These are phyloP conservation scores for Acanthurus lineatus DNA, from an alignment of 2,797 vertebrate genomes.

Conservation along the genomic window DNA sequence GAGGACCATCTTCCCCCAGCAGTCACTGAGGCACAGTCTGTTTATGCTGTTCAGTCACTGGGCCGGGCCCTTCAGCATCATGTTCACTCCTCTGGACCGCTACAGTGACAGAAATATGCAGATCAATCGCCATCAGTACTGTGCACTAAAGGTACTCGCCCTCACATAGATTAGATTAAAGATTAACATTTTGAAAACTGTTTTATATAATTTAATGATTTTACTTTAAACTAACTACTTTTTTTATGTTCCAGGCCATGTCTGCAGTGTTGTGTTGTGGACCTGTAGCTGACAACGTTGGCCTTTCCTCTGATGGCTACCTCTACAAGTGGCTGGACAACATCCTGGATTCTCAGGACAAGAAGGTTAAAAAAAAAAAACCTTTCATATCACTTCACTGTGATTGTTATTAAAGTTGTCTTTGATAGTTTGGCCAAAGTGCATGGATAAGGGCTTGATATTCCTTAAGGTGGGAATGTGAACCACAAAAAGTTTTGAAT, in stretches of 20 bases:
- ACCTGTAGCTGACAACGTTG: constrained; percentile 98
- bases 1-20: constrained; percentile 97
- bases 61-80: constrained; percentile 99
- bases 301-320: constrained; percentile 98
- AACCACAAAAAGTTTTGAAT: neutral
- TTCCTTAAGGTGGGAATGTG: neutral
- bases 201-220: neutral
- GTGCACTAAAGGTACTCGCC: constrained; percentile 94
- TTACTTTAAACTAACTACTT: neutral
- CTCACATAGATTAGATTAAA: neutral
- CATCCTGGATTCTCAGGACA: constrained; percentile 99
- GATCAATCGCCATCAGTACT: constrained; percentile 99
- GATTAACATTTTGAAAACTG: neutral
- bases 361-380: constrained; percentile 89
- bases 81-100: constrained; percentile 99
- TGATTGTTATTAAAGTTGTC: neutral
- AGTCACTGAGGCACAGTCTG: constrained; percentile 97
- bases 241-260: constrained; percentile 89
- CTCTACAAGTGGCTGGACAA: constrained; percentile 99
- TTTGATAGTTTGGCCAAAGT: neutral
- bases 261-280: constrained; percentile 98
- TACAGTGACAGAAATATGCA: constrained; percentile 99
- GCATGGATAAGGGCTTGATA: neutral
- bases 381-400: neutral
- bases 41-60: constrained; percentile 99